These are phyloP conservation scores for Chaetops frenatus DNA, from an alignment of 2,113 vertebrate species.

Conservation along the genomic window DNA sequence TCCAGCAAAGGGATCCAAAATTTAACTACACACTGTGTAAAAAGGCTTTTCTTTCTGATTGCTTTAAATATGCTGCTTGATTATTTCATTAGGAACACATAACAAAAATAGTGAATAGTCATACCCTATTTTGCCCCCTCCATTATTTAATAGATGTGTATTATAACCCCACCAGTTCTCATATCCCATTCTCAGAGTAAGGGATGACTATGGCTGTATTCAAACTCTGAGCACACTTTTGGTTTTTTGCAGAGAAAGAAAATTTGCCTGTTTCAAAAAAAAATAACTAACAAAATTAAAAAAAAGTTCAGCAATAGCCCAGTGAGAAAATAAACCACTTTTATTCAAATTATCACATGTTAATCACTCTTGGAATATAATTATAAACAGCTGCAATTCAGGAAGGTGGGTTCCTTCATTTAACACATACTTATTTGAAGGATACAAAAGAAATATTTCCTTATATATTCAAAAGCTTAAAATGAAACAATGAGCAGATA, in stretches of 20 bases:
- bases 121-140: background rate
- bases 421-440: slow-evolving; percentile 41
- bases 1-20: background rate
- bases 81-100: background rate
- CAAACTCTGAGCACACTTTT: background rate
- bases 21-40: background rate
- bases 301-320: background rate
- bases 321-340: slow-evolving; percentile 74
- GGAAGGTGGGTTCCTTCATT: slow-evolving; percentile 21
- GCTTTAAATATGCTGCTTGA: background rate
- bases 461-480: slow-evolving; percentile 33
- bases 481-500: slow-evolving; percentile 12
- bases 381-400: slow-evolving; percentile 20
- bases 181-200: background rate
- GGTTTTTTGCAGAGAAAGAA: background rate
- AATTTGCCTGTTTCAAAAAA: background rate
- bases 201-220: background rate
- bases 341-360: slow-evolving; percentile 65
- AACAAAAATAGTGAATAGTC: background rate
- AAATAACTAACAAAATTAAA: background rate
- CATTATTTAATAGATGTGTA: background rate
- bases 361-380: slow-evolving; percentile 38
- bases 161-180: background rate
- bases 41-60: background rate
- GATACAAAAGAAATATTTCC: slow-evolving; percentile 31